Conservation (phyloP, 2,888 invertebrate species). For the Lochmaea crataegi region DNA sequence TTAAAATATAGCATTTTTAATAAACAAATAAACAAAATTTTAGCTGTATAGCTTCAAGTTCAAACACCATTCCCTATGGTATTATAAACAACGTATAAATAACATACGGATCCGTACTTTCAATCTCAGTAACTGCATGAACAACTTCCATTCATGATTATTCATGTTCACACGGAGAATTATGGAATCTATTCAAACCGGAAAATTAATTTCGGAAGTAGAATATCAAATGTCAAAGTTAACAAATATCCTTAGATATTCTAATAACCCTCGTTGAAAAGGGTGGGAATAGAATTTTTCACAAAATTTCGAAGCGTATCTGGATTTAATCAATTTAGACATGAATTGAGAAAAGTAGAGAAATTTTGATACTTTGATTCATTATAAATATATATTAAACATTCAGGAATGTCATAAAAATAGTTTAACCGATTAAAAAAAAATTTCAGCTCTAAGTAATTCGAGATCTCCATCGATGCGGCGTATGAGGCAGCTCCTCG, state of each 20-base stretch:
- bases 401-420: too few relatives aligned
- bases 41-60: too few relatives aligned
- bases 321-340: too few relatives aligned
- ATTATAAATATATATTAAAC: too few relatives aligned
- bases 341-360: too few relatives aligned
- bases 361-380: too few relatives aligned
- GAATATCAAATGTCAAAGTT: conserved; percentile 27
- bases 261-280: conserved; percentile 21
- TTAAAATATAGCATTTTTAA: too few relatives aligned
- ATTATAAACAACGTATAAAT: too few relatives aligned
- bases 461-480: conserved; percentile 80
- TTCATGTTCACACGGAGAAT: background rate
- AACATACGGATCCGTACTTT: background rate
- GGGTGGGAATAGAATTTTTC: background rate
- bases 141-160: background rate
- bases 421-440: too few relatives aligned
- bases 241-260: conserved; percentile 26
- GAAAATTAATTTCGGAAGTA: conserved; percentile 24
- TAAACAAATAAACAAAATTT: too few relatives aligned
- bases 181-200: conserved; percentile 6
- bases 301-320: too few relatives aligned
- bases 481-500: conserved; percentile 83
- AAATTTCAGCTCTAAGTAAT: conserved; percentile 60
- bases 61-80: too few relatives aligned
- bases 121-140: background rate